Conservation (phyloP, 2,113 vertebrate genomes). For the Lophochroa leadbeateri region DNA sequence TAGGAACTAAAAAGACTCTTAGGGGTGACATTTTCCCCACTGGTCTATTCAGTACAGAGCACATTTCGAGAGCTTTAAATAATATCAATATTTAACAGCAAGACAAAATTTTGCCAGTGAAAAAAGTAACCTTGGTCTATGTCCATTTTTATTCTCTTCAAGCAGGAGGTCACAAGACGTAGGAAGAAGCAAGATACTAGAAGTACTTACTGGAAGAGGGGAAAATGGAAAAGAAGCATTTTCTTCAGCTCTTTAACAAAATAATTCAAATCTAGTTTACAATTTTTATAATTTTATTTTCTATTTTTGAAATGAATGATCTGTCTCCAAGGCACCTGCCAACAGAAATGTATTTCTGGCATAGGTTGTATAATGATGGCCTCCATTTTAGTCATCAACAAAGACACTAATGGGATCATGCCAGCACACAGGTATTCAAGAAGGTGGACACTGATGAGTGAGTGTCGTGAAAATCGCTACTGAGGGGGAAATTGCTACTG, state of each 20-base stretch:
- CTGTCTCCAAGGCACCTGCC: neutral
- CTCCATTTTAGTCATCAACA: neutral
- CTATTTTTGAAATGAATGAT: neutral
- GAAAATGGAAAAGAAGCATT: neutral
- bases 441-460: neutral
- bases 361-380: neutral
- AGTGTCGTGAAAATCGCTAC: neutral
- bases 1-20: neutral
- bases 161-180: fast-evolving
- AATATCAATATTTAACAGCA: neutral
- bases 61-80: neutral
- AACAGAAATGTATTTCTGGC: neutral
- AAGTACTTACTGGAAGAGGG: neutral
- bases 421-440: neutral
- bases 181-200: neutral
- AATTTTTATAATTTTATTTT: neutral
- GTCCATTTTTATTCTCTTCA: neutral
- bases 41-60: neutral
- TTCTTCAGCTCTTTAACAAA: neutral
- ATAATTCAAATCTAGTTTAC: neutral
- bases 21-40: neutral
- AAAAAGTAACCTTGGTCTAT: neutral
- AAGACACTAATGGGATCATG: neutral
- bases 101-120: neutral
- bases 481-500: neutral